Conservation (phyloP, 2,113 vertebrate genomes). For the Vulpes ferrilata region DNA sequence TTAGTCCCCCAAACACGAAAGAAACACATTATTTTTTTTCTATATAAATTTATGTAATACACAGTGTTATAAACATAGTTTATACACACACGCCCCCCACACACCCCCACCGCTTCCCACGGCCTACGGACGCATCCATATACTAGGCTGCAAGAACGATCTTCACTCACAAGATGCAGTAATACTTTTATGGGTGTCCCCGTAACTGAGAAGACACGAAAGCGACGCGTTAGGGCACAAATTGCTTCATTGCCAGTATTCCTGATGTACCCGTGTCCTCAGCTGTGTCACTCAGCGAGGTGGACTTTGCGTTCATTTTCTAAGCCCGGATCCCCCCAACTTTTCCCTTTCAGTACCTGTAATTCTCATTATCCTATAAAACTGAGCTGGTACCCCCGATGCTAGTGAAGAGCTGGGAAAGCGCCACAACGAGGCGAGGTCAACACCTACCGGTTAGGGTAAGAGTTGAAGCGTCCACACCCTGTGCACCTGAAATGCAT, state of each 20-base stretch:
- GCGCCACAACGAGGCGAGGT: constrained; percentile 26
- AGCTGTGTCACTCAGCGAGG: constrained; percentile 6
- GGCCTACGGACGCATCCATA: constrained; percentile 66
- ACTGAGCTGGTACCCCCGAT: background rate
- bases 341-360: constrained; percentile 1
- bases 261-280: constrained; percentile 40
- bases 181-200: constrained; percentile 68
- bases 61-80: constrained; percentile 55
- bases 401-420: constrained; percentile 39
- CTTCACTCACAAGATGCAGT: constrained; percentile 61
- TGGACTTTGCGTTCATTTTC: constrained; percentile 59
- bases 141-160: constrained; percentile 54
- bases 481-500: constrained; percentile 76
- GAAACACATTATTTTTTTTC: constrained; percentile 52
- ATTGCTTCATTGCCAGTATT: constrained; percentile 53
- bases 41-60: constrained; percentile 71
- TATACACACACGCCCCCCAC: constrained; percentile 25
- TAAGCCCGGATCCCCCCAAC: constrained; percentile 48
- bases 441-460: background rate
- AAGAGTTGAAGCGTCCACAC: constrained; percentile 38
- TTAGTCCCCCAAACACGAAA: constrained; percentile 73
- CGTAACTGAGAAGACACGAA: constrained; percentile 61
- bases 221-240: constrained; percentile 53
- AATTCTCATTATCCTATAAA: constrained; percentile 12
- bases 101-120: constrained; percentile 66